Conservation (phyloP, 2,888 invertebrate species). For the Slavum lentiscoides region DNA sequence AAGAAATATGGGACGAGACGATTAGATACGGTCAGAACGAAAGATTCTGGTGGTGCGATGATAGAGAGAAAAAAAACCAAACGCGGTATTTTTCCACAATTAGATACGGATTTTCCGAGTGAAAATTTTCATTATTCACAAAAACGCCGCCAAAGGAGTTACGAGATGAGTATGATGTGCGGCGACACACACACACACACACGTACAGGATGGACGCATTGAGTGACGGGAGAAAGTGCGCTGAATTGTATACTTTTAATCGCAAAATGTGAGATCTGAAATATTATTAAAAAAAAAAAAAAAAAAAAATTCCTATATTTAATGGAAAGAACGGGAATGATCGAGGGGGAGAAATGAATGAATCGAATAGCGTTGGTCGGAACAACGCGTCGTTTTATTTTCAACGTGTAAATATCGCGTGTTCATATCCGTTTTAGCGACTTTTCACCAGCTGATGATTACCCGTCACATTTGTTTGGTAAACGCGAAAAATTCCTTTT, state of each 20-base stretch:
- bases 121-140: conserved; percentile 48
- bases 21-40: conserved; percentile 43
- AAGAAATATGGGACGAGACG: conserved; percentile 36
- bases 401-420: conserved; percentile 29
- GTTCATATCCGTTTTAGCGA: not conserved
- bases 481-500: not conserved
- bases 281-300: no score
- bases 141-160: conserved; percentile 41
- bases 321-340: conserved; percentile 8
- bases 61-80: conserved; percentile 23
- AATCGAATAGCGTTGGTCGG: not conserved
- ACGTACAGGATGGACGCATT: conserved; percentile 7
- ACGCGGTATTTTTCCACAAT: conserved; percentile 45
- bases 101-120: conserved; percentile 52
- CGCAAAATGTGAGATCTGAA: conserved; percentile 34
- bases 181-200: no score
- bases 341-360: not conserved
- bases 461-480: conserved; percentile 1
- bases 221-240: conserved; percentile 44
- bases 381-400: conserved; percentile 30
- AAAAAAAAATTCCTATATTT: not conserved
- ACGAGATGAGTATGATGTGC: not conserved
- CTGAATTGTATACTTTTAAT: conserved; percentile 35
- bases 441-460: not conserved
- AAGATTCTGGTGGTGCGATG: conserved; percentile 24